Evolutionary conservation across 2,113 vertebrate genomes (phyloP), one percentile per base, ranked within the genome.

Genomic region (Epinephelus fuscoguttatus): DNA sequence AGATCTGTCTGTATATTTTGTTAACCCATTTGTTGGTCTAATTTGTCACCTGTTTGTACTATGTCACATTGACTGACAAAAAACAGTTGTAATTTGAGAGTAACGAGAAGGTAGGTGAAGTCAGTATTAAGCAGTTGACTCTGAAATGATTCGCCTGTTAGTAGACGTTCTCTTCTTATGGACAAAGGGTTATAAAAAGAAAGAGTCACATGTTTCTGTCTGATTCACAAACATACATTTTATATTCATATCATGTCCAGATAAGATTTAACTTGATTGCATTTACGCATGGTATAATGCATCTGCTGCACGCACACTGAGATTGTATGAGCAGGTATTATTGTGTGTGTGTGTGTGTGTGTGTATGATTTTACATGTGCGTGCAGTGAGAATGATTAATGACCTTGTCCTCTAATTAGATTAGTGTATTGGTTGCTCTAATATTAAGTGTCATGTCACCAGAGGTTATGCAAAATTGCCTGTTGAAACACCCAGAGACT

Each of bases 371-470:
- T 23, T 37, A 74, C 3, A 47, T 6, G 27, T 19, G 14, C 0
- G 0, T 23, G 8, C 17, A 45, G 50, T 7, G 68, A 27, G 37
- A 78, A 45, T 53, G 69, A 80, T 75, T 56, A 78, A 84, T 77
- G 62, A 70, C 64, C 21, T 30, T 69, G 55, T 64, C 50, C 57
- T 75, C 21, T 40, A 21, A 73, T 77, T 12, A 82, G 27, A 72
- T 82, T 19, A 47, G 53, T 69, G 73, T 25, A 55, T 25, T 56
- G 69, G 33, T 42, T 3, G 4, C 52, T 62, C 17, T 42, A 45
- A 37, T 66, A 71, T 70, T 55, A 77, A 61, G n/a, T 74, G 75
- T 57, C 53, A 21, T 75, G 75, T 60, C 56, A 63, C 40, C 15
- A 25, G 21, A 60, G 56, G 63, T 81, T 75, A 55, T 76, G 17